phyloP scores from a whole-genome alignment of 1,140 invertebrate species.

The Leguminivora glycinivorella region DNA sequence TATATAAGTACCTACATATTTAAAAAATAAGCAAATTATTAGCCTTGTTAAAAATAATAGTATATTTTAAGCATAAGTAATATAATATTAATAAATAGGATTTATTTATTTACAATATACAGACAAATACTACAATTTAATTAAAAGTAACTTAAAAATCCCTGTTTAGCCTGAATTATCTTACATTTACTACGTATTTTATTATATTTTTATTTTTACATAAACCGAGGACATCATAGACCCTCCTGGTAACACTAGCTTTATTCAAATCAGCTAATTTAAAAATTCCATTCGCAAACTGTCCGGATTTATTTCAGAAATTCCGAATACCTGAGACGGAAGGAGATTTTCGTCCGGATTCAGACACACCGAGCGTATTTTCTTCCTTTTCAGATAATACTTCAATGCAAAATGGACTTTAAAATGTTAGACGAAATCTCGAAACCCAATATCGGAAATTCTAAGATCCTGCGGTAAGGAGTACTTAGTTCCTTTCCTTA shows the following conservation, averaged over 20 bases:
- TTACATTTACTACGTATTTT: neutral
- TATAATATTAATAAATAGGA: too few relatives aligned
- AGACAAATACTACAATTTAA: too few relatives aligned
- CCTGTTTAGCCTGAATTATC: neutral
- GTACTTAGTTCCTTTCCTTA: neutral
- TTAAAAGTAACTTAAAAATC: too few relatives aligned
- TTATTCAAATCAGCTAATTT: slow-evolving; percentile 28
- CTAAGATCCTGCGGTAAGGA: slow-evolving; percentile 14
- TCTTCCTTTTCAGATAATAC: neutral
- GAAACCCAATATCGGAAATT: neutral
- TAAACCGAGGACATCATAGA: neutral
- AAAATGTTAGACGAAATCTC: neutral
- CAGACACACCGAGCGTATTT: slow-evolving; percentile 22
- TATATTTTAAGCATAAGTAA: too few relatives aligned
- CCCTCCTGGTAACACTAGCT: neutral
- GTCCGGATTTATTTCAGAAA: slow-evolving; percentile 28
- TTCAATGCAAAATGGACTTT: neutral
- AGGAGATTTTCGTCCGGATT: slow-evolving; percentile 23
- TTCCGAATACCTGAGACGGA: slow-evolving; percentile 26
- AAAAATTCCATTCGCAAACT: slow-evolving; percentile 28
- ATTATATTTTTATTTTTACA: neutral
- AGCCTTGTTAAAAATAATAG: too few relatives aligned
- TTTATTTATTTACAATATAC: too few relatives aligned
- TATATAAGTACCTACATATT: too few relatives aligned
- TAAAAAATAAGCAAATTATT: too few relatives aligned